Percentiles rank a stretch among this genome's conserved stretches.
Conservation (phyloP, 1,140 invertebrate genomes). For the Steinernema khuongi region DNA sequence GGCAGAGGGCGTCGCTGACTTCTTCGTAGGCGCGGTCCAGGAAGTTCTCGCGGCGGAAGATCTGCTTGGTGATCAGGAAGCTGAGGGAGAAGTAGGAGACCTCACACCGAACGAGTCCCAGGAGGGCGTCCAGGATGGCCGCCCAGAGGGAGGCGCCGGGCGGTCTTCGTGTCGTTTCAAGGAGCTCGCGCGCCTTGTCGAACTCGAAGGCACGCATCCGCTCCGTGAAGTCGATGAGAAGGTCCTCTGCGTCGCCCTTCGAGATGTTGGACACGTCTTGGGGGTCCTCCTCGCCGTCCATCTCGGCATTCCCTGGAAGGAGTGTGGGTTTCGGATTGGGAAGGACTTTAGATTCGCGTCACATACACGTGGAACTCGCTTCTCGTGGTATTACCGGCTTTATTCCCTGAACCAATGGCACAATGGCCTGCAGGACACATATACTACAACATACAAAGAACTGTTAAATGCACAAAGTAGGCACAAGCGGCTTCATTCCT, state of each 20-base stretch:
- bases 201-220: neutral
- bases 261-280: neutral
- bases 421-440: no score
- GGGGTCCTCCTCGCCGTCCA: neutral
- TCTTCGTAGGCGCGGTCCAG: neutral
- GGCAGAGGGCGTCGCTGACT: neutral
- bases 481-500: no score
- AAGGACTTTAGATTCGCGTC: no score
- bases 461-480: no score
- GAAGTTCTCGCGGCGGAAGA: neutral
- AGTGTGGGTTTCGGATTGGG: no score
- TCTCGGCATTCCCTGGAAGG: neutral
- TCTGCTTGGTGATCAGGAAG: neutral
- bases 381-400: no score
- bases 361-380: no score
- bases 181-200: neutral
- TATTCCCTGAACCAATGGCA: no score
- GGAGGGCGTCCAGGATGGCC: neutral
- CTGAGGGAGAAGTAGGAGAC: neutral
- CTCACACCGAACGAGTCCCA: neutral
- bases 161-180: neutral
- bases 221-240: neutral
- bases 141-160: neutral
- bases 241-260: neutral
- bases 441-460: no score